These are phyloP conservation scores for Acanthoscelides obtectus DNA, from an alignment of 2,888 invertebrate genomes.

Conservation along the genomic window DNA sequence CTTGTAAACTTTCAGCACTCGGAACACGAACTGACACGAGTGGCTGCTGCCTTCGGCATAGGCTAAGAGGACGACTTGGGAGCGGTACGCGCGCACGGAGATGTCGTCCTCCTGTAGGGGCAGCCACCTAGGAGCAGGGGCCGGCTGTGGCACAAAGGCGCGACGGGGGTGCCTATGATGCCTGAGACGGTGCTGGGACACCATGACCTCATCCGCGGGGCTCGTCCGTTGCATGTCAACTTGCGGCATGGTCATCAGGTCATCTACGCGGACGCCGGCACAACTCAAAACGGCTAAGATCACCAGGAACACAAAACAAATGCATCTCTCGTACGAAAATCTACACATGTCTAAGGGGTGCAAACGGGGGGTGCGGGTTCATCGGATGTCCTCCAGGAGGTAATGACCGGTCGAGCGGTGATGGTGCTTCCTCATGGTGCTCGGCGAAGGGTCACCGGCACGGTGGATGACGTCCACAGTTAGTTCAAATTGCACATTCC, in stretches of 20 bases:
- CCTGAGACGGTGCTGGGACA: conserved; percentile 11
- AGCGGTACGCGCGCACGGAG: conserved; percentile 59
- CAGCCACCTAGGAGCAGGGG: conserved; percentile 13
- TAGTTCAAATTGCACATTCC: conserved; percentile 16
- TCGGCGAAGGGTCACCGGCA: conserved; percentile 3
- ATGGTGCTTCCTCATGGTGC: conserved; percentile 40
- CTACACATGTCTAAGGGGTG: conserved; percentile 43
- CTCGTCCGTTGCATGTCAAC: conserved; percentile 28
- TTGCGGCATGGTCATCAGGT: conserved; percentile 40
- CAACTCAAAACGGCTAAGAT: conserved; percentile 46
- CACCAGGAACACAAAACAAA: conserved; percentile 48
- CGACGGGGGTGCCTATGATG: conserved; percentile 4
- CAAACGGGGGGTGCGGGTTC: background rate
- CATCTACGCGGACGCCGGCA: conserved; percentile 49
- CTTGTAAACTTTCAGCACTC: conserved; percentile 60
- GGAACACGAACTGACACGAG: conserved; percentile 41
- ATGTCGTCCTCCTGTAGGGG: conserved; percentile 51
- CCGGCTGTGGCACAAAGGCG: conserved; percentile 8
- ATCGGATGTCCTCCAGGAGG: background rate
- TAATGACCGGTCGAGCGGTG: conserved; percentile 31
- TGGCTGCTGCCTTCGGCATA: conserved; percentile 53
- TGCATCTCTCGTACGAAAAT: conserved; percentile 48
- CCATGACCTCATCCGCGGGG: conserved; percentile 21
- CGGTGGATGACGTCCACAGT: conserved; percentile 3
- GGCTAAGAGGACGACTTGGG: conserved; percentile 57